Percentiles rank a stretch among this genome's conserved stretches.
Conservation (phyloP, 2,888 invertebrate species). For the Acrobasis repandana region DNA sequence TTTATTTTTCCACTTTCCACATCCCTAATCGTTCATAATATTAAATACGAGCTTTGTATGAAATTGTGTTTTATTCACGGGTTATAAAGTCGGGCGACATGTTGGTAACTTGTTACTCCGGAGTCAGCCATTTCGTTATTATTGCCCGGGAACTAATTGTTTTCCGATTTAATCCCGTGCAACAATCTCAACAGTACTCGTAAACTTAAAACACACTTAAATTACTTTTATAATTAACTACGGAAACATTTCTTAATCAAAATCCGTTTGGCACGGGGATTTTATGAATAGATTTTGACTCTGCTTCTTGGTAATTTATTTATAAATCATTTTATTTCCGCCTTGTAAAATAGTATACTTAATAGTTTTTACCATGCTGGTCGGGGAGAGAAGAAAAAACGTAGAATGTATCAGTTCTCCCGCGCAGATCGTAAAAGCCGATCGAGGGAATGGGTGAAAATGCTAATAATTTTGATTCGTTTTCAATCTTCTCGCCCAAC, state of each 20-base stretch:
- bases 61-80: constrained; percentile 81
- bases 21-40: constrained; percentile 28
- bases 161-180: constrained; percentile 61
- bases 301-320: no score
- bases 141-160: constrained; percentile 67
- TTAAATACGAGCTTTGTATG: constrained; percentile 55
- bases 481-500: no score
- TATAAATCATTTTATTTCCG: no score
- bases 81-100: constrained; percentile 75
- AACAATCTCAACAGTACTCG: constrained; percentile 43
- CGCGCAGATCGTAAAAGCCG: no score
- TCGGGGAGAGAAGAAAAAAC: no score
- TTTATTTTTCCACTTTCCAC: background rate
- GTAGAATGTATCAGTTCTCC: no score
- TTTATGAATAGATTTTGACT: no score
- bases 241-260: constrained; percentile 17
- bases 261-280: no score
- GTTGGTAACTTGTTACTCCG: constrained; percentile 71
- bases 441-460: no score
- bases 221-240: constrained; percentile 36
- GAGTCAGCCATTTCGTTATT: constrained; percentile 62
- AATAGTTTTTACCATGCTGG: no score
- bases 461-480: no score
- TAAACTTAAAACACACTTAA: constrained; percentile 53
- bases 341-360: no score